Base-by-base conservation (phyloP, 1,140 invertebrate genomes). In the Calycopis cecrops region DNA sequence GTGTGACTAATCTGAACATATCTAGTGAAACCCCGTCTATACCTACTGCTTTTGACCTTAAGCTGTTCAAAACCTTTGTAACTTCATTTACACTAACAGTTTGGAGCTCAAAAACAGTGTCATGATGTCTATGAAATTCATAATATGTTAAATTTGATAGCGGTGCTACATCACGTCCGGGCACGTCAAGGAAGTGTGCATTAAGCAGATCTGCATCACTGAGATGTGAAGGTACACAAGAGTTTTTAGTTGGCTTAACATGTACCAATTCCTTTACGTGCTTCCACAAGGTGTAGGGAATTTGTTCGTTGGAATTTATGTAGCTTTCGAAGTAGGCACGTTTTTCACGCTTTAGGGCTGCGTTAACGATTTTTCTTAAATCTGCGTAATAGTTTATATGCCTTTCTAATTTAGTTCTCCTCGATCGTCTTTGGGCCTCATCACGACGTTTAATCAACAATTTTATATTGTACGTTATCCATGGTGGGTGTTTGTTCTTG, bases 401-500 rank as follows among this genome's bases (percentile, higher is more conserved):
- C 10, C 44, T 4, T 9, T 38, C 18, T 9, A 0, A 12, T 56
- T 49, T 40, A 40, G 28, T 50, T 16, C 28, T 42, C 8, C 55
- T 35, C 14, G 35, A 47, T 42, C 55, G 14, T 34, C 11, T 38
- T 4, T 50, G 48, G 0, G 55, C 55, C 21, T 28, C 17, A n/a
- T 56, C 55, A 12, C 55, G 55, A 4, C 44, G n/a, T 14, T 12
- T 56, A 47, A 56, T 56, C 47, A 56, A 50, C 35, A 38, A 8
- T 18, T 56, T 56, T 10, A 56, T 40, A 14, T 47, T 50, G 33
- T 34, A 3, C 9, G 55, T 56, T 11, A 50, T 11, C 44, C 54
- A 48, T 7, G 47, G 54, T 11, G 37, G 17, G 3, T 48, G 44
- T 21, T n/a, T n/a, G 9, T 55, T 3, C 4, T 48, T 38, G 2